Percentiles rank a stretch among this genome's conserved stretches.
Conservation (phyloP, 2,113 vertebrate species). For the Amphilophus citrinellus region DNA sequence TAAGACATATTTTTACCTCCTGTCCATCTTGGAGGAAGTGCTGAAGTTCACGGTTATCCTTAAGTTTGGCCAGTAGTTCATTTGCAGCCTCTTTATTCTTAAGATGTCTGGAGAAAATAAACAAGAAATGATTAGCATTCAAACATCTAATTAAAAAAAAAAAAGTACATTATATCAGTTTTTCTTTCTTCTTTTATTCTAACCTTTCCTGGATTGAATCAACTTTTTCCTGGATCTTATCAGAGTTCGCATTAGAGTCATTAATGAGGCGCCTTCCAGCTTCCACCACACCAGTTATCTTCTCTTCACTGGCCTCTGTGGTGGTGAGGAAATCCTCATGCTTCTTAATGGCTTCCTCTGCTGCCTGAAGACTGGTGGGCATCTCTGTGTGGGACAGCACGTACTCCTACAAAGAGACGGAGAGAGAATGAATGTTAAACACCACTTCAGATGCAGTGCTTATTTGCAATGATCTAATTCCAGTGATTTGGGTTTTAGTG, state of each 20-base stretch:
- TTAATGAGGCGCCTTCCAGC: conserved; percentile 88
- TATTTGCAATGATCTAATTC: neutral
- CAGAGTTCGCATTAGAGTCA: conserved; percentile 84
- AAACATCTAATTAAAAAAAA: neutral
- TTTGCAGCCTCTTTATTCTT: conserved; percentile 88
- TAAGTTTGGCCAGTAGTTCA: conserved; percentile 87
- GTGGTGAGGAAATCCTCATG: conserved; percentile 94
- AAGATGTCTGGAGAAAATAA: conserved; percentile 81
- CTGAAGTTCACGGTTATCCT: conserved; percentile 94
- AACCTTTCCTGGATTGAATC: conserved; percentile 93
- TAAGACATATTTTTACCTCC: conserved; percentile 81
- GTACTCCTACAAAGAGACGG: conserved; percentile 85
- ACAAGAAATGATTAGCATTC: neutral
- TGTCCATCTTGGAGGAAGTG: conserved; percentile 94
- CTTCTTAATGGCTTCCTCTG: conserved; percentile 91
- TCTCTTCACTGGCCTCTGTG: conserved; percentile 93
- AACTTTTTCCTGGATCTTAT: conserved; percentile 93
- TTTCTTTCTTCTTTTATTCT: conserved; percentile 8
- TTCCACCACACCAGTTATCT: conserved; percentile 88
- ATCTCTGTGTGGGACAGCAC: conserved; percentile 92
- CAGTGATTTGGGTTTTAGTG: neutral
- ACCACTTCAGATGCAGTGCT: neutral
- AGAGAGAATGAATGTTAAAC: conserved; percentile 10
- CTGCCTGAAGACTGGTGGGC: conserved; percentile 89
- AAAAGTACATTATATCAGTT: neutral